Evolutionary conservation across 2,888 invertebrate species (phyloP).

Genomic region (Malachius bipustulatus): DNA sequence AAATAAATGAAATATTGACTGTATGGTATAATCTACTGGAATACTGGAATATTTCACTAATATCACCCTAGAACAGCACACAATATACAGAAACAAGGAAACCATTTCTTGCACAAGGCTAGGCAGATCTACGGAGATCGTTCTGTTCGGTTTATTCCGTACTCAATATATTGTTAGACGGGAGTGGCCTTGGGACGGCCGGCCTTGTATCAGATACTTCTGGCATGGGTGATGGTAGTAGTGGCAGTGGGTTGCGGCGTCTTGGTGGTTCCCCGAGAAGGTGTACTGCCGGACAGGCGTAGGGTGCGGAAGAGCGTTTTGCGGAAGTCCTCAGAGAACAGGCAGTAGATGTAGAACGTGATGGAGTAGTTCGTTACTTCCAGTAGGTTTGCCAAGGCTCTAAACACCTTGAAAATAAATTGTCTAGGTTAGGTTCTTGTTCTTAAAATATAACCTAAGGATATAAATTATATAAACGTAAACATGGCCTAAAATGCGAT

Average conservation of each 20-base stretch:
- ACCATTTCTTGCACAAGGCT: no score
- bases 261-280: constrained; percentile 28
- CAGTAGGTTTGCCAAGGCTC: constrained; percentile 58
- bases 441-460: no score
- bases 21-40: no score
- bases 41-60: no score
- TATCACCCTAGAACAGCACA: no score
- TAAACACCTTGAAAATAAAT: constrained; percentile 52
- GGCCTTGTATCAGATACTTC: constrained; percentile 35
- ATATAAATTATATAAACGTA: no score
- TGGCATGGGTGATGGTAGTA: constrained; percentile 32
- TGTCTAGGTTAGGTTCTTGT: constrained; percentile 8
- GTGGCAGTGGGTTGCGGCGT: constrained; percentile 32
- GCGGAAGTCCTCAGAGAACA: constrained; percentile 66
- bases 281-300: constrained; percentile 42
- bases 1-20: no score
- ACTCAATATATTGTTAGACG: constrained; percentile 18
- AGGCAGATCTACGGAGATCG: no score
- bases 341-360: constrained; percentile 68
- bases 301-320: constrained; percentile 55
- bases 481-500: no score
- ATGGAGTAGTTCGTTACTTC: constrained; percentile 67
- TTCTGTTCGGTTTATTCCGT: no score
- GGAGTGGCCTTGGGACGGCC: constrained; percentile 22
- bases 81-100: no score